phyloP scores from a whole-genome alignment of 2,797 vertebrate genomes.

The Fundulus diaphanus region DNA sequence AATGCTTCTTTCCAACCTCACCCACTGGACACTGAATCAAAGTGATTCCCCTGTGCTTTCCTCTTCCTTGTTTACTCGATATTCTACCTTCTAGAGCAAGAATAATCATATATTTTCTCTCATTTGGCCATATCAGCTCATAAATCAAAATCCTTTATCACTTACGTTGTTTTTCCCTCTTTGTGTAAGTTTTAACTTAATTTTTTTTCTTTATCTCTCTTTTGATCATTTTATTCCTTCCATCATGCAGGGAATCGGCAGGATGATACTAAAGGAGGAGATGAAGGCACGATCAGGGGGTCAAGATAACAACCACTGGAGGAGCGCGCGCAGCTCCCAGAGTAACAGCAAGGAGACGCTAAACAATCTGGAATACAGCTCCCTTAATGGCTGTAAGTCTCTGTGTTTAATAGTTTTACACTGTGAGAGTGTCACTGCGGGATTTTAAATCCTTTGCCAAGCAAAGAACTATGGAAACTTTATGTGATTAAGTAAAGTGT shows the following conservation, averaged over 20 bases:
- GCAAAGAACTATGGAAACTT: background rate
- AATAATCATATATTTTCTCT: background rate
- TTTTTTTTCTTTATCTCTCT: conserved; percentile 20
- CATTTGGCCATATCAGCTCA: conserved; percentile 11
- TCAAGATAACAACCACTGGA: conserved; percentile 91
- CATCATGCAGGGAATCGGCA: conserved; percentile 87
- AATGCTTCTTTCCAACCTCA: conserved; percentile 29
- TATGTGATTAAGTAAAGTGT: background rate
- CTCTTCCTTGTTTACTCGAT: conserved; percentile 6
- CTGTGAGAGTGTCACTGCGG: background rate
- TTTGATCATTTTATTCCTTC: background rate
- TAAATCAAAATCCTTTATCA: background rate
- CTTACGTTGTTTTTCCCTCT: too few species aligned
- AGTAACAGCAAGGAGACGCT: conserved; percentile 92
- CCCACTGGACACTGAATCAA: conserved; percentile 27
- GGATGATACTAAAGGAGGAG: conserved; percentile 97
- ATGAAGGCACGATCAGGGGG: conserved; percentile 94
- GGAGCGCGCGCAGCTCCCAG: conserved; percentile 88
- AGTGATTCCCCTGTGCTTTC: conserved; percentile 4
- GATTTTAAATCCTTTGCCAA: background rate
- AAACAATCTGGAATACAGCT: conserved; percentile 86
- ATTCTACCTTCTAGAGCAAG: conserved; percentile 6
- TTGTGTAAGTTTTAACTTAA: conserved; percentile 11
- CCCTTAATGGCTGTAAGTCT: conserved; percentile 92
- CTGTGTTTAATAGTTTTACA: background rate